These are phyloP conservation scores for Acipenser transmontanus DNA, from an alignment of 2,797 vertebrate genomes.

Conservation along the genomic window DNA sequence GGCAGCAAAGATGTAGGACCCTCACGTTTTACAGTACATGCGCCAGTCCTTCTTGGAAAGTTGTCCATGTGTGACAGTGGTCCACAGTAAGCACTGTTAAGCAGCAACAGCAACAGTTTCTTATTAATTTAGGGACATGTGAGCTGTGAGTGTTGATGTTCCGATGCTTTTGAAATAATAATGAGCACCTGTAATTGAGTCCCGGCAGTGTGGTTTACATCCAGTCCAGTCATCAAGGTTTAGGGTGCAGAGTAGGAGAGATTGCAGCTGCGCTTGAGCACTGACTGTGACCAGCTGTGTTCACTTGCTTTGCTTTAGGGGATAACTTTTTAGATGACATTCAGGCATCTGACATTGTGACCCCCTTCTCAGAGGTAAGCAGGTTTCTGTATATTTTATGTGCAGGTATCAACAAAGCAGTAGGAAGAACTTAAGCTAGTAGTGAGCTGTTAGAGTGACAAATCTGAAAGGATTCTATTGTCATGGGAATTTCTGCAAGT, in stretches of 20 bases:
- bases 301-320: too few relatives aligned
- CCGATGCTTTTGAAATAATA: slow-evolving; percentile 61
- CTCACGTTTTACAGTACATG: background rate
- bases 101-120: slow-evolving; percentile 34
- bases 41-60: slow-evolving; percentile 29
- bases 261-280: too few relatives aligned
- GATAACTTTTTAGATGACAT: too few relatives aligned
- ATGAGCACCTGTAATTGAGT: slow-evolving; percentile 58
- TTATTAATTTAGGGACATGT: slow-evolving; percentile 61
- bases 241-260: slow-evolving; percentile 8
- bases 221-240: slow-evolving; percentile 15
- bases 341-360: too few relatives aligned
- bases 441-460: too few relatives aligned
- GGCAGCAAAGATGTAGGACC: too few relatives aligned
- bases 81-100: slow-evolving; percentile 39
- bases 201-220: slow-evolving; percentile 51
- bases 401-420: too few relatives aligned
- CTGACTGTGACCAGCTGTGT: slow-evolving; percentile 11
- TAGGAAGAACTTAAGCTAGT: too few relatives aligned
- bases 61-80: slow-evolving; percentile 21
- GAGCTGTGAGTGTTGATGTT: slow-evolving; percentile 64
- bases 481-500: too few relatives aligned
- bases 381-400: too few relatives aligned
- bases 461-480: too few relatives aligned
- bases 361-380: too few relatives aligned